Evolutionary conservation across 2,888 invertebrate genomes (phyloP), one percentile per base, ranked within the genome.

Genomic region (Oxyteleia sp.): DNA sequence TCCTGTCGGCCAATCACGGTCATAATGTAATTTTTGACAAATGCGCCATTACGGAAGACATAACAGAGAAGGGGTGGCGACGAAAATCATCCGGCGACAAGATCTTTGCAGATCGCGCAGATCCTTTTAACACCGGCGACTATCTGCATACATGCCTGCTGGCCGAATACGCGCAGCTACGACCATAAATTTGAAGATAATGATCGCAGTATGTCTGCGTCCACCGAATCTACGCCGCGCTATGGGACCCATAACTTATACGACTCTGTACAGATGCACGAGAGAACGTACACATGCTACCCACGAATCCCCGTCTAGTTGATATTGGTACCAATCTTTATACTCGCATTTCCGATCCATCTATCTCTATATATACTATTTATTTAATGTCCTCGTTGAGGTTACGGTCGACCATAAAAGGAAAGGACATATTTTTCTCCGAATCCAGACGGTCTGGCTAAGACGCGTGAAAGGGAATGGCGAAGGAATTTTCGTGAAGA

Each of bases 141-240:
- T 85, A 86, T 85, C 87, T 86, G 86, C 87, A 87, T 86, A 82
- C 86, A 64, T 26, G 78, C 61, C 71, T 68, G 55, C 68, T 69
- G 82, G 85, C 76, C 75, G 71, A 75, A 72, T 80, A 75, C 71
- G 78, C 72, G 85, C 85, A 87, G 84, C 85, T 71, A 85, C 80
- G 69, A 86, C 90, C 90, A 93, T 93, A 93, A 93, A 93, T 93
- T 89, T 88, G 87, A 85, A 88, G 93, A 93, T 93, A 92, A 93
- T 92, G 93, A 93, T 93, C 92, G 92, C 91, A 90, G 92, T 92
- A 92, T 92, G 92, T 93, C 93, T 92, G 91, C 90, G 92, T 93
- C 92, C 88, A 88, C 90, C 89, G 90, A 91, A 93, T 93, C 93
- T 93, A 92, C 91, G 89, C 88, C 85, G 85, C 90, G 91, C 93